Evolutionary conservation across 2,888 invertebrate genomes (phyloP).

Genomic region (Conchocele bisecta): DNA sequence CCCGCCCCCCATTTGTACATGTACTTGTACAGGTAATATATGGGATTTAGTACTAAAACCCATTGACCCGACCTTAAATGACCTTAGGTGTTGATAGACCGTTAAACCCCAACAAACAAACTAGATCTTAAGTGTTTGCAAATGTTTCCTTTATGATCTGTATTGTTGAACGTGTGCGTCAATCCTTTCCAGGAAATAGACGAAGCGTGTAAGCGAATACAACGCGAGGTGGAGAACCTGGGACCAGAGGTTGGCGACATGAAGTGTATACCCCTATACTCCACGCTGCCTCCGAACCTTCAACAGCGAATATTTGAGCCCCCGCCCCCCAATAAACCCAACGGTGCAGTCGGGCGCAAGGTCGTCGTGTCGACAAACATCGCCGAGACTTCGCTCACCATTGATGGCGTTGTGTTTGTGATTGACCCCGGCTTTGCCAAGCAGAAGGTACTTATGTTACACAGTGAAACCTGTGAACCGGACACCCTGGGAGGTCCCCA

Average conservation of each 20-base stretch:
- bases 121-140: too few relatives aligned
- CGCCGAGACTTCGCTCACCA: conserved; percentile 99
- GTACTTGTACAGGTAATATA: too few relatives aligned
- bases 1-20: too few relatives aligned
- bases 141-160: too few relatives aligned
- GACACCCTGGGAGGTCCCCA: too few relatives aligned
- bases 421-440: conserved; percentile 99
- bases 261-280: conserved; percentile 99
- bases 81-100: too few relatives aligned
- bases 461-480: too few relatives aligned
- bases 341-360: conserved; percentile 94
- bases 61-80: too few relatives aligned
- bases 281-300: conserved; percentile 97
- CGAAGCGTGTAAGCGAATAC: conserved; percentile 98
- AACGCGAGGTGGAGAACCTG: conserved; percentile 96
- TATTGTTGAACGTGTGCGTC: too few relatives aligned
- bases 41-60: too few relatives aligned
- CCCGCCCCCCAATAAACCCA: conserved; percentile 94
- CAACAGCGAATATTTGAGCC: conserved; percentile 99
- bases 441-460: conserved; percentile 94
- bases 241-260: conserved; percentile 98
- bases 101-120: too few relatives aligned
- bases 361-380: conserved; percentile 99
- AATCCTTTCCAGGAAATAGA: conserved; percentile 90
- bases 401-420: conserved; percentile 99